These are phyloP conservation scores for Noctua fimbriata DNA, from an alignment of 2,888 invertebrate species.

Conservation along the genomic window DNA sequence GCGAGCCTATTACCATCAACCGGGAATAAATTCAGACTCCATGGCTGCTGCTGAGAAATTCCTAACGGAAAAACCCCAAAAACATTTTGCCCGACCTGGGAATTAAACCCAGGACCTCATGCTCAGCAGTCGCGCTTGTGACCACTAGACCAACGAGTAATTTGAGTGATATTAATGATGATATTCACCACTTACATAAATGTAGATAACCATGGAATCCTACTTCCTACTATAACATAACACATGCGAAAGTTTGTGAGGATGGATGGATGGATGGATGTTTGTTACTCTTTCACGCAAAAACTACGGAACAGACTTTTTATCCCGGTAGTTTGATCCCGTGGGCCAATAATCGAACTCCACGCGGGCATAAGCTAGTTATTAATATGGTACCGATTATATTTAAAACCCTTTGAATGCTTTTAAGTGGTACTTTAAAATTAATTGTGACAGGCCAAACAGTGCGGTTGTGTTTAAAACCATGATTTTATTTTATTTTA, in stretches of 20 bases:
- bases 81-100: too few relatives aligned
- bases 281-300: too few relatives aligned
- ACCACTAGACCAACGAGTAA: not conserved
- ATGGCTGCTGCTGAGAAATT: too few relatives aligned
- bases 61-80: too few relatives aligned
- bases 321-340: too few relatives aligned
- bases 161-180: not conserved
- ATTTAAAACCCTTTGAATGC: constrained; percentile 9
- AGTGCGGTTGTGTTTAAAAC: not conserved
- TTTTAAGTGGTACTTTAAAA: constrained; percentile 26
- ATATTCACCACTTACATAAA: not conserved
- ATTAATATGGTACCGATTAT: not conserved
- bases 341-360: too few relatives aligned
- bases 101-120: too few relatives aligned
- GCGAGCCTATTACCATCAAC: too few relatives aligned
- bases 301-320: too few relatives aligned
- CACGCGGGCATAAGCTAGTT: not conserved
- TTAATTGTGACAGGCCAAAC: constrained; percentile 25
- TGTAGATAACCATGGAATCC: not conserved
- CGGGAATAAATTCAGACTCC: too few relatives aligned
- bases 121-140: not conserved
- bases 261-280: too few relatives aligned
- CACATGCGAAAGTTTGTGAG: not conserved
- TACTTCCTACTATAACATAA: too few relatives aligned
- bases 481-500: constrained; percentile 1